Percentiles rank a stretch among this genome's conserved stretches.
Conservation (phyloP, 1,140 invertebrate species). For the Kradibia gibbosae region DNA sequence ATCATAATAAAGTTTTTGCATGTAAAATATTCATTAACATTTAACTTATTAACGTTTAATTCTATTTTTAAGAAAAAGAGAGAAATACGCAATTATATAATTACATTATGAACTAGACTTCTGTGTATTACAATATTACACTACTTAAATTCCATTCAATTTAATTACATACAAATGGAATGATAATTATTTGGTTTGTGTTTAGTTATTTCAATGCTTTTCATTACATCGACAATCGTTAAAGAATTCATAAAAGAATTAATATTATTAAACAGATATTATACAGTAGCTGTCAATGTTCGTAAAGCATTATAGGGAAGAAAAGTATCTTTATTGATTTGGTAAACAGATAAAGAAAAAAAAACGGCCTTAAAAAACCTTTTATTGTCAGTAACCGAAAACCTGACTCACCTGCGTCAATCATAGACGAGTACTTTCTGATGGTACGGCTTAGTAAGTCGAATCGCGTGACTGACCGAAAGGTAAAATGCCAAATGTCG, state of each 20-base stretch:
- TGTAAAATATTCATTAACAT: background rate
- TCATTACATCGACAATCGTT: background rate
- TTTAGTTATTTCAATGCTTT: background rate
- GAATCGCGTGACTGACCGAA: slow-evolving; percentile 40
- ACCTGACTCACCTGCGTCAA: slow-evolving; percentile 53
- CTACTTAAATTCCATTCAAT: background rate
- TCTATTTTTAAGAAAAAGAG: background rate
- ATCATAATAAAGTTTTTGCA: background rate
- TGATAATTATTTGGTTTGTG: background rate
- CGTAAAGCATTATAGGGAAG: background rate
- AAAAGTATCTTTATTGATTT: slow-evolving; percentile 29
- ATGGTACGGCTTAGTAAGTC: slow-evolving; percentile 11
- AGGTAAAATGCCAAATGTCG: background rate
- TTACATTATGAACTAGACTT: background rate
- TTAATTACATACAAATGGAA: background rate
- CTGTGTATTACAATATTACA: background rate
- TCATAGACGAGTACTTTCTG: background rate
- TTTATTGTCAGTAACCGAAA: slow-evolving; percentile 54
- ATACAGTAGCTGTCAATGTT: slow-evolving; percentile 33
- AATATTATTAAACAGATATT: slow-evolving; percentile 28
- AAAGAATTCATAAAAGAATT: background rate
- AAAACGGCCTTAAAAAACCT: slow-evolving; percentile 1
- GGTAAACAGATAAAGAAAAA: slow-evolving; percentile 36
- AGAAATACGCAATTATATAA: background rate
- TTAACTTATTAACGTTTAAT: background rate